A percentile compares a stretch with the other conserved stretches of the same genome.
Conservation (phyloP, 2,797 vertebrate species). For the Acanthornis magna region DNA sequence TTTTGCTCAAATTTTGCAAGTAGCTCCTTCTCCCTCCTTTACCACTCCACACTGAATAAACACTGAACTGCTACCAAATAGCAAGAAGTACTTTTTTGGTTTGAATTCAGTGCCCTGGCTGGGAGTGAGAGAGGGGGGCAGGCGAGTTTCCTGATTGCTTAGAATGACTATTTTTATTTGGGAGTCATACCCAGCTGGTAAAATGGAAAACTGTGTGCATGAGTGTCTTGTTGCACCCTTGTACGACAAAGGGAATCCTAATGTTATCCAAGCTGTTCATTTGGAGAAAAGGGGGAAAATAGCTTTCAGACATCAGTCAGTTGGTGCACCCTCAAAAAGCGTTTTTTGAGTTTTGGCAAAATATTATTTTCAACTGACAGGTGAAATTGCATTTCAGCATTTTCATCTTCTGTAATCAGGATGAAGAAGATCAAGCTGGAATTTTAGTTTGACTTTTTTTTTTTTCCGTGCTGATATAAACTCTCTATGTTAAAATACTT, state of each 20-base stretch:
- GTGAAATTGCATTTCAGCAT: neutral
- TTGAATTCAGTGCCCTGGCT: neutral
- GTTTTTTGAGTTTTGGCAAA: neutral
- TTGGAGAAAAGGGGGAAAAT: neutral
- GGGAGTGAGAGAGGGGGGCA: neutral
- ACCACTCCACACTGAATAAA: neutral
- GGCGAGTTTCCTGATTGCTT: neutral
- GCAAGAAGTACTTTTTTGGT: neutral
- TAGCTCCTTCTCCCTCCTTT: neutral
- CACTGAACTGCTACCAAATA: neutral
- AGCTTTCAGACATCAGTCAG: neutral
- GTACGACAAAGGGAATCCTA: neutral
- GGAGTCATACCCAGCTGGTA: neutral
- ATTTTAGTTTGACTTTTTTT: neutral
- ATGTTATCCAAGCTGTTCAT: neutral
- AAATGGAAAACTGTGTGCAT: neutral
- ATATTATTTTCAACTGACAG: neutral
- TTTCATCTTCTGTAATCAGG: neutral
- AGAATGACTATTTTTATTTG: neutral
- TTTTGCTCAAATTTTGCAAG: neutral
- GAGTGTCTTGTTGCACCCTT: slow-evolving; percentile 13
- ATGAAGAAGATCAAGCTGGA: neutral
- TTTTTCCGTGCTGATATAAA: neutral
- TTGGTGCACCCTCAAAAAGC: neutral
- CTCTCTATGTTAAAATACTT: neutral